A percentile compares a stretch with the other conserved stretches of the same genome.
Evolutionary conservation across 2,888 invertebrate species (phyloP).

Genomic region (Celastrina argiolus): DNA sequence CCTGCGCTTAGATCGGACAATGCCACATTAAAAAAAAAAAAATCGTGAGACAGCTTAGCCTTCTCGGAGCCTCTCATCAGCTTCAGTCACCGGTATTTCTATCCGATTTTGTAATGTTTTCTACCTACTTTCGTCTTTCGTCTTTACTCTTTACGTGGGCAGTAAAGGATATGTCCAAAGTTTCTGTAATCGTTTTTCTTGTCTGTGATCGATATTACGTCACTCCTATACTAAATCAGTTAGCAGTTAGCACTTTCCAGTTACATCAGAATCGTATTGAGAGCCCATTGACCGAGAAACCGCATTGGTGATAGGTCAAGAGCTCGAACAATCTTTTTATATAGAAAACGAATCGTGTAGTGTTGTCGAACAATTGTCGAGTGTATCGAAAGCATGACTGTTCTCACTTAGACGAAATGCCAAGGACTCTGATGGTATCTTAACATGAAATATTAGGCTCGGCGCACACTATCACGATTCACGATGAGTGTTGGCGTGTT

Average conservation of each 20-base stretch:
- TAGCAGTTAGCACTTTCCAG: constrained; percentile 31
- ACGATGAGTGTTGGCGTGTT: neutral
- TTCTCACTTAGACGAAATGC: constrained; percentile 39
- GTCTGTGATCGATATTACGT: constrained; percentile 8
- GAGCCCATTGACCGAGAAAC: constrained; percentile 62
- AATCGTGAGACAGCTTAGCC: no score
- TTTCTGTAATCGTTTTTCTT: no score
- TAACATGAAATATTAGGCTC: constrained; percentile 31
- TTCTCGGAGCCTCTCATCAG: no score
- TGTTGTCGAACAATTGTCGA: constrained; percentile 43
- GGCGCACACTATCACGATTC: constrained; percentile 19
- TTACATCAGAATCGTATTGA: constrained; percentile 62
- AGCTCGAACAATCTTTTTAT: constrained; percentile 38
- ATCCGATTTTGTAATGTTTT: no score
- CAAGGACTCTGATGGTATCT: constrained; percentile 32
- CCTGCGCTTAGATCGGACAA: no score
- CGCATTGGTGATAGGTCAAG: constrained; percentile 40
- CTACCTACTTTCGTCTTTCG: no score
- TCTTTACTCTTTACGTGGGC: no score
- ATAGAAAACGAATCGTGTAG: constrained; percentile 45
- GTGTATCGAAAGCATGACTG: constrained; percentile 49
- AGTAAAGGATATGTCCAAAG: no score
- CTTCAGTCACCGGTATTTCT: no score
- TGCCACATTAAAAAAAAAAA: no score
- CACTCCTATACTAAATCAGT: constrained; percentile 4